Evolutionary conservation across 2,797 vertebrate species (phyloP), one percentile per base, ranked within the genome.

Genomic region (Xiphophorus birchmanni): DNA sequence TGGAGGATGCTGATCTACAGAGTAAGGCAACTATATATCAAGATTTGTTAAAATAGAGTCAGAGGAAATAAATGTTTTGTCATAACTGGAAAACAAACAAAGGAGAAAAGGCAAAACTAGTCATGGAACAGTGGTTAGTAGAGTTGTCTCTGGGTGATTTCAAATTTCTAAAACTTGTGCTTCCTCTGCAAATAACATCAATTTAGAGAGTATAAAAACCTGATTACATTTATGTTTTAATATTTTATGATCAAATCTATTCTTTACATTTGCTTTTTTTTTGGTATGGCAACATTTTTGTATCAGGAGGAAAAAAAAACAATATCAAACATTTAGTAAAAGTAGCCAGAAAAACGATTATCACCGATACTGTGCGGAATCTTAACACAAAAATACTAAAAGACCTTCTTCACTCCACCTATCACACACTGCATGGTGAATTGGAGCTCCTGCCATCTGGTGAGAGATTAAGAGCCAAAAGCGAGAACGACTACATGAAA

Each of bases 1-100:
- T 96, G 81, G 91, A 93, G 15, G 93, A 96, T 90, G 44, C 3
- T 6, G 29, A 5, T 17, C 76, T 95, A 44, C 95, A 96, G 44
- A 84, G 95, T 96, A 93, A 94, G 83, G 3, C 11, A 5, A n/a
- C 26, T n/a, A 42, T 2, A n/a, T 13, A 5, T n/a, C 2, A 9
- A 69, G 2, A 67, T 67, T 11, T 40, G 63, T 11, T 40, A 40
- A 40, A 67, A 40, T 9, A 40, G 8, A 67, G 63, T 40, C 18
- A 10, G 35, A 21, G 35, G 63, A 10, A 23, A 40, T 40, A 40
- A 35, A 63, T 7, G 12, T 21, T 21, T 65, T 21, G 1, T 21
- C 6, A 4, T 10, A 23, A 67, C 35, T 17, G 15, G 17, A 60
- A 63, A 63, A 40, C 35, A 35, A 37, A 21, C 12, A 67, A 17